A percentile compares a stretch with the other conserved stretches of the same genome.
These are phyloP conservation scores for Thunnus maccoyii DNA, from an alignment of 2,113 vertebrate genomes.

Conservation along the genomic window DNA sequence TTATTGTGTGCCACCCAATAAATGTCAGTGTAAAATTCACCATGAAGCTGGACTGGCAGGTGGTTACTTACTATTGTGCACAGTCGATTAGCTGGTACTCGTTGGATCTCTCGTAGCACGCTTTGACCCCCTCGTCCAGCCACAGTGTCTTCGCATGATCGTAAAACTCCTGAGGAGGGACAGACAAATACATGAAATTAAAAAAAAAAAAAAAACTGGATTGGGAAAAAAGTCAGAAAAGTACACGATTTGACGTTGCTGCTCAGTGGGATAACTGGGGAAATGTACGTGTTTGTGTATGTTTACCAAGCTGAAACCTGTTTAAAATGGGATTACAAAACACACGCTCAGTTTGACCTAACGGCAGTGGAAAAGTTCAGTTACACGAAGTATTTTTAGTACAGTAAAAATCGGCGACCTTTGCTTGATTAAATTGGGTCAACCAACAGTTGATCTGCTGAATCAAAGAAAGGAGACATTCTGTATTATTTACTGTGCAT, in stretches of 20 bases:
- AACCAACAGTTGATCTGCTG: background rate
- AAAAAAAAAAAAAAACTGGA: background rate
- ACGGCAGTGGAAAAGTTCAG: background rate
- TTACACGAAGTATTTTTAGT: background rate
- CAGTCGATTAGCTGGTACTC: slow-evolving; percentile 99
- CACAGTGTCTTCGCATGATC: slow-evolving; percentile 96
- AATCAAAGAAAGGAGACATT: background rate
- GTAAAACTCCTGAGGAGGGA: slow-evolving; percentile 92
- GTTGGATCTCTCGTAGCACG: slow-evolving; percentile 97
- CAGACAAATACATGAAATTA: background rate
- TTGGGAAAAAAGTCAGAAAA: background rate
- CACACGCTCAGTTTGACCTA: background rate
- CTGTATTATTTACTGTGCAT: background rate
- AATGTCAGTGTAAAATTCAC: background rate
- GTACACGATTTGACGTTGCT: background rate
- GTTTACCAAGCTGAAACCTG: too few relatives aligned
- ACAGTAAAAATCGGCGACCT: background rate
- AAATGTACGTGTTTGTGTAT: too few relatives aligned
- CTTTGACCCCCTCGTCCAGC: slow-evolving; percentile 96
- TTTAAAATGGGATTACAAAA: background rate
- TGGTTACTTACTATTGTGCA: slow-evolving; percentile 95
- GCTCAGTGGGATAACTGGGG: too few relatives aligned
- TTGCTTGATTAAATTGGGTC: background rate
- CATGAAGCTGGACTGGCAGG: background rate
- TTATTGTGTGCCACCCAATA: too few relatives aligned